Conservation (phyloP, 2,888 invertebrate genomes). For the Philopedon plagiatum region DNA sequence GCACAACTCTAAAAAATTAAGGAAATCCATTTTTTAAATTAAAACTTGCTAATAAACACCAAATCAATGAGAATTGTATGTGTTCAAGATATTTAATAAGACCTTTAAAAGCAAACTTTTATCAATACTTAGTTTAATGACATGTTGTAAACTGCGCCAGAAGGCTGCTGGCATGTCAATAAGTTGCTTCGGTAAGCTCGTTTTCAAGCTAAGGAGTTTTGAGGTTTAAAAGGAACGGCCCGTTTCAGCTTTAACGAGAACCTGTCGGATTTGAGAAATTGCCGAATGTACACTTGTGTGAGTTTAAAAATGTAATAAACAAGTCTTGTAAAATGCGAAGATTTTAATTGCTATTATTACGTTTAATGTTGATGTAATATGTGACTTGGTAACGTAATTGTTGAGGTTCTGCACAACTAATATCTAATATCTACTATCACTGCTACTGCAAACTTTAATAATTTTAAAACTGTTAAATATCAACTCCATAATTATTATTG, state of each 20-base stretch:
- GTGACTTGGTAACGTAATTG: too few relatives aligned
- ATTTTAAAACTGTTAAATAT: too few relatives aligned
- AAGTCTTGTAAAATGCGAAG: neutral
- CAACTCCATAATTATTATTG: too few relatives aligned
- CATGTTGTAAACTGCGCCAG: conserved; percentile 17
- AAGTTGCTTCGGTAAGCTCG: conserved; percentile 39
- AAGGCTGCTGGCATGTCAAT: conserved; percentile 33
- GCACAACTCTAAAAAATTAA: too few relatives aligned
- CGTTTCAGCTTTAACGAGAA: conserved; percentile 30
- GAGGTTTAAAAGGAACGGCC: conserved; percentile 24
- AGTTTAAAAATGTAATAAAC: conserved; percentile 2
- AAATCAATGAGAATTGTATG: neutral
- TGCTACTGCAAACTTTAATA: too few relatives aligned
- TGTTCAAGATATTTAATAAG: conserved; percentile 6
- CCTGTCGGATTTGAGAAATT: conserved; percentile 22
- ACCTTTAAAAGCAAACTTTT: conserved; percentile 30
- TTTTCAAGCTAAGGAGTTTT: conserved; percentile 28
- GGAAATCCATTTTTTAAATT: too few relatives aligned
- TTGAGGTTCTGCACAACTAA: too few relatives aligned
- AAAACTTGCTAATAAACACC: too few relatives aligned
- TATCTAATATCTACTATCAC: too few relatives aligned
- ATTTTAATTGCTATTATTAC: neutral
- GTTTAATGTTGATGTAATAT: too few relatives aligned
- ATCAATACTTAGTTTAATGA: conserved; percentile 38
- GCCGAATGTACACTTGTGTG: conserved; percentile 5